Evolutionary conservation across 2,797 vertebrate species (phyloP), one percentile per base, ranked within the genome.

Genomic region (Argentina silus): DNA sequence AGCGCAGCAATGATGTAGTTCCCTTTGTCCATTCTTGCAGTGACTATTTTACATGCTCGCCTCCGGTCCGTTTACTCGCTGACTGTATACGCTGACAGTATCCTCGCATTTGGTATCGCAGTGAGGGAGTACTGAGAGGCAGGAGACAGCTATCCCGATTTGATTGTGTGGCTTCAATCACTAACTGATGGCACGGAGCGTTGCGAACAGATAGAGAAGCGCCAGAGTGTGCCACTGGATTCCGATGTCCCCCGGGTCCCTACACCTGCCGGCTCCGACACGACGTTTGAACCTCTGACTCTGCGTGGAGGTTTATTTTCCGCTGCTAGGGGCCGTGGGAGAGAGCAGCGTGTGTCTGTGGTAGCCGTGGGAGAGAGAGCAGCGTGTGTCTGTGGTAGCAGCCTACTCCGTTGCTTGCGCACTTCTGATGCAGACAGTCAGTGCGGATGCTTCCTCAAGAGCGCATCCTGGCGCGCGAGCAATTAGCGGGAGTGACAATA

Each of bases 1-100:
- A 93, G 80, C 77, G 87, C 79, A 76, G 93, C 82, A 74, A 88
- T 82, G 36, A 68, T 88, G 51, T 82, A 62, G 59, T 85, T 86
- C 85, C 88, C 85, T 81, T 83, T 84, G 80, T 83, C 85, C 94
- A 94, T 95, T 83, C 89, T 92, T 78, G 80, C 86, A 50, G 61
- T 78, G 76, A 76, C 70, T 92, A 86, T 83, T 87, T 90, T 86
- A 92, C 85, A 93, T 91, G 85, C 91, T 90, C 87, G 86, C 82
- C 69, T 86, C 88, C 84, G 74, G 89, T 87, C 76, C 85, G 87
- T 61, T 82, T 53, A 76, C 81, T 82, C 79, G 77, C 82, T 70
- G 70, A 65, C 79, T 64, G 82, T 27, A 62, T 47, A 78, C 53
- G 69, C 78, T 0, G 76, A 71, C 47, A 3, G 1, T 72, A 45